Percentiles rank a stretch among this genome's conserved stretches.
Evolutionary conservation across 2,113 vertebrate genomes (phyloP).

Genomic region (Aleadryas rufinucha): DNA sequence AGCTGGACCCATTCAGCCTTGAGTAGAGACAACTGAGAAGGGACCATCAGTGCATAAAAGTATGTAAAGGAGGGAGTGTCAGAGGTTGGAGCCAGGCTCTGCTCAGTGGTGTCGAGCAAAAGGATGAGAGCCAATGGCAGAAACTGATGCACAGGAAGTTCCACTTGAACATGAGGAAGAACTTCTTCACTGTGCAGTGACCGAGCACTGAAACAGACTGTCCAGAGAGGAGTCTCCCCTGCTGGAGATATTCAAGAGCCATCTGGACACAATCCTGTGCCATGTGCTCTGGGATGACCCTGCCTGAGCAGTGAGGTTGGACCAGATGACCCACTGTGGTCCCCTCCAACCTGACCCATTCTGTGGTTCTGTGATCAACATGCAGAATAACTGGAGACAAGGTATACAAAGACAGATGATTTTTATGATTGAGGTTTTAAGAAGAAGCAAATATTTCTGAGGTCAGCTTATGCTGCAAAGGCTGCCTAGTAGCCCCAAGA

Average conservation of each 20-base stretch:
- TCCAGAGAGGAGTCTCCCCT: background rate
- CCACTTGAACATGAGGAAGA: background rate
- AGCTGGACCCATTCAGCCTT: background rate
- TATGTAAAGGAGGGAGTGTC: background rate
- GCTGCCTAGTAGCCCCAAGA: background rate
- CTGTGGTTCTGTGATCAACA: background rate
- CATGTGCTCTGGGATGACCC: background rate
- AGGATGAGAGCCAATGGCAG: accelerated
- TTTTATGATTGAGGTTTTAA: background rate
- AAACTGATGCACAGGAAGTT: background rate
- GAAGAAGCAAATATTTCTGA: background rate
- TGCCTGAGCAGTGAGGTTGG: background rate
- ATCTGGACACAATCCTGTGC: background rate
- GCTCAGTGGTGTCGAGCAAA: accelerated
- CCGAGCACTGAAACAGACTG: background rate
- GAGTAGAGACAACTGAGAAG: background rate
- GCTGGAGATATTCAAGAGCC: background rate
- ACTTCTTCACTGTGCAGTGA: background rate
- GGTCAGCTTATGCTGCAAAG: background rate
- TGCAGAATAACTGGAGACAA: background rate
- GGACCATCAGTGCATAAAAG: background rate
- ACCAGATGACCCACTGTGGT: background rate
- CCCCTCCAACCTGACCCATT: background rate
- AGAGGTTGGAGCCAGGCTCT: background rate
- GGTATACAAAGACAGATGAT: background rate